Evolutionary conservation across 2,888 invertebrate species (phyloP), one percentile per base, ranked within the genome.

Genomic region (Heteropelma amictum): DNA sequence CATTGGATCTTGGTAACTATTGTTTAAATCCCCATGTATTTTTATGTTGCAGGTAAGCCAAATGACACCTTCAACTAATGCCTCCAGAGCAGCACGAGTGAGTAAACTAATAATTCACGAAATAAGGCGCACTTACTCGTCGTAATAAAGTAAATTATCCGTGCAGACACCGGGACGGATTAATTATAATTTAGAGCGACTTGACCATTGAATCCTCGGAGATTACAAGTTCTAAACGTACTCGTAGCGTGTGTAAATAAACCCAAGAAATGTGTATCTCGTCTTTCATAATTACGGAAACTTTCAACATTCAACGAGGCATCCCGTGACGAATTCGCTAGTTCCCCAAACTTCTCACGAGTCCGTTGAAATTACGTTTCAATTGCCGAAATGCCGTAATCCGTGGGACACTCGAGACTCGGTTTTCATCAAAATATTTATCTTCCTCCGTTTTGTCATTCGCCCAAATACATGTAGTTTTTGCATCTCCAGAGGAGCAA

Each of bases 361-460:
- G 49, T 60, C 12, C 38, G 54, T 14, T 17, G 42, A 60, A 33
- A 58, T 19, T 63, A 28, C 21, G 33, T 33, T 49, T 42, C 17
- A 10, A 63, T 63, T 26, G 19, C 49, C 40, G 28, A 47, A 35
- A 58, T 40, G 54, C 42, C 19, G 35, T n/a, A 51, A 54, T 21
- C 10, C 33, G 23, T 38, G 47, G 21, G 45, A 30, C 60, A 74
- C 49, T 28, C 49, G 69, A 47, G 68, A 77, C 68, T 64, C 28
- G 65, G 40, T 75, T 74, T 65, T 68, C 71, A 21, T 60, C 71
- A 40, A 68, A 68, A 71, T 78, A 74, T 78, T 72, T 76, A 76
- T 76, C 67, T 78, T 78, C 17, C 47, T 33, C 51, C 63, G 72
- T 70, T 53, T 56, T 56, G 49, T n/a, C n/a, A n/a, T n/a, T n/a